These are phyloP conservation scores for Chydorus sphaericus DNA, from an alignment of 2,888 invertebrate species.

Conservation along the genomic window DNA sequence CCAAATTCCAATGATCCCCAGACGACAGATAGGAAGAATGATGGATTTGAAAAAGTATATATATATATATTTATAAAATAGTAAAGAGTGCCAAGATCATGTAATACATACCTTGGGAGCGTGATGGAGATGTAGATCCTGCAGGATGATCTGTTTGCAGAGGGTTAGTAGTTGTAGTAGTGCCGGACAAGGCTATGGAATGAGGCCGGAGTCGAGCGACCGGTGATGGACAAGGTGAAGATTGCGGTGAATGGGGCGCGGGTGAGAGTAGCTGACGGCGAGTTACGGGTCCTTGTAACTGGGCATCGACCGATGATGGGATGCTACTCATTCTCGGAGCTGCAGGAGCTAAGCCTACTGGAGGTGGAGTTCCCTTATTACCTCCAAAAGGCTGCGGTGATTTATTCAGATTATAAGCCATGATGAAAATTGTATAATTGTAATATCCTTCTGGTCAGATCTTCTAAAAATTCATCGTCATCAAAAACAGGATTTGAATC, in stretches of 20 bases:
- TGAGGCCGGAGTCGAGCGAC: conserved; percentile 1
- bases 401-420: conserved; percentile 1
- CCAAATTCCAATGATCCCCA: no score
- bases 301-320: background rate
- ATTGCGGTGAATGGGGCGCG: background rate
- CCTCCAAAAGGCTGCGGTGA: conserved; percentile 5
- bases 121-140: no score
- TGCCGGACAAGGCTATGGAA: conserved; percentile 1
- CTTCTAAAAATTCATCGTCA: no score
- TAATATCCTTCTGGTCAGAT: no score
- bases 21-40: background rate
- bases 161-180: no score
- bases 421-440: no score
- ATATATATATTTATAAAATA: background rate
- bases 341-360: background rate
- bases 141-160: background rate
- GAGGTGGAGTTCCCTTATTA: background rate
- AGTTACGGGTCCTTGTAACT: background rate
- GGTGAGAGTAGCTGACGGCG: background rate
- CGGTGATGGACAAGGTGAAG: conserved; percentile 2
- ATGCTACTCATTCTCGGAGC: conserved; percentile 4
- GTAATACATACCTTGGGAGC: no score
- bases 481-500: no score
- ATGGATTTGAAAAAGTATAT: background rate
- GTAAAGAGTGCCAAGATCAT: no score